Evolutionary conservation across 2,113 vertebrate genomes (phyloP), one percentile per base, ranked within the genome.

Genomic region (Ia io): DNA sequence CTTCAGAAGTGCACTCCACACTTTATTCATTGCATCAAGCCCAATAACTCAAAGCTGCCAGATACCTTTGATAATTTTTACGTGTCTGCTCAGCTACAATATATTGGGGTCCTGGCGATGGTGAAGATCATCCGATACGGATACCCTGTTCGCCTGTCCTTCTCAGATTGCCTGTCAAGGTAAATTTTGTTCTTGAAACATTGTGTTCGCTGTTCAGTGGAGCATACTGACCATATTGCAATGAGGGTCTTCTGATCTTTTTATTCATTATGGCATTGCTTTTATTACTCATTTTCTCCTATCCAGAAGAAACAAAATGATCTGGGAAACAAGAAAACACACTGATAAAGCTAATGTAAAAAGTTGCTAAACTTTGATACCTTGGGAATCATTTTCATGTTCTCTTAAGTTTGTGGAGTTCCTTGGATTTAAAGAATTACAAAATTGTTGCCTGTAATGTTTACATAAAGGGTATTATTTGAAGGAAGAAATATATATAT

Each of bases 81-180:
- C 76, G 99, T 99, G 95, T 99, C 99, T 11, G 98, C 99, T 42
- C 99, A 99, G 94, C 99, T 99, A 83, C 99, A 99, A 84, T 99
- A 99, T 92, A 98, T 99, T 8, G 99, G 99, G 56, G 99, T 99
- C 67, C 98, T 99, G 84, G 99, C 99, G 94, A 99, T 99, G 99
- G 99, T 99, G 96, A 99, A 98, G 98, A 98, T 99, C 98, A 99
- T 99, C 97, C 99, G 99, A 17, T 98, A 99, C 1, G 99, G 99
- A 30, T 99, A 99, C 97, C 99, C 99, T 0, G 90, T 99, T 61
- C 99, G 99, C 69, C 98, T 99, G 90, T 97, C 99, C 96, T 99
- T 99, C 97, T 90, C 97, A 1, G 98, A 98, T 86, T 99, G 99
- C 98, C 98, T 99, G 95, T 98, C 97, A 97, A 99, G 99, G 99